Evolutionary conservation across 2,797 vertebrate species (phyloP).

Genomic region (Coccyzus lansbergi): DNA sequence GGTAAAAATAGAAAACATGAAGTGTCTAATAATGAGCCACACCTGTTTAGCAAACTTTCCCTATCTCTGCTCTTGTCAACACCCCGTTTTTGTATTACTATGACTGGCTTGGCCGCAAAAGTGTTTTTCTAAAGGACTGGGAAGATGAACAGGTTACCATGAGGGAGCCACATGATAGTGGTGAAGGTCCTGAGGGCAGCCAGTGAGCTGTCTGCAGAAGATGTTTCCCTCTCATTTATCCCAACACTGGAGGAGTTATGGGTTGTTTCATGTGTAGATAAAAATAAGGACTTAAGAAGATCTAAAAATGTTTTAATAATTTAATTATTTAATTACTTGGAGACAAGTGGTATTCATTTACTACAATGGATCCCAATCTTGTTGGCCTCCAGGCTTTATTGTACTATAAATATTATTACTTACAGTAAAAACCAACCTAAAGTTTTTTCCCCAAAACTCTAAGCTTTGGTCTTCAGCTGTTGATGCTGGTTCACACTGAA

Average conservation of each 20-base stretch:
- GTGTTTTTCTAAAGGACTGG: background rate
- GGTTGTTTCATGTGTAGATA: slow-evolving; percentile 33
- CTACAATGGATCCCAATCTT: slow-evolving; percentile 61
- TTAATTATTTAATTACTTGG: slow-evolving; percentile 63
- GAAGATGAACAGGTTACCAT: background rate
- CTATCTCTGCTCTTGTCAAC: slow-evolving; percentile 49
- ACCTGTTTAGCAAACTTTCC: slow-evolving; percentile 51
- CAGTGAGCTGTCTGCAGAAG: background rate
- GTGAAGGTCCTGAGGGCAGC: background rate
- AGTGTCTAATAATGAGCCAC: slow-evolving; percentile 60
- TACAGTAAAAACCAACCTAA: slow-evolving; percentile 44
- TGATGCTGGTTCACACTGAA: background rate
- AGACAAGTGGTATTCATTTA: slow-evolving; percentile 65
- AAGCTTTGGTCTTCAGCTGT: slow-evolving; percentile 1
- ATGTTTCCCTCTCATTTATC: background rate
- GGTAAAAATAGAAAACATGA: slow-evolving; percentile 67
- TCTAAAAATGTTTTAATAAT: slow-evolving; percentile 41
- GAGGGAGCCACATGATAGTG: background rate
- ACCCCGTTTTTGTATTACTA: background rate
- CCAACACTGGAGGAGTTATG: background rate
- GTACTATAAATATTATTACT: slow-evolving; percentile 66
- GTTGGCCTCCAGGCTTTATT: slow-evolving; percentile 57
- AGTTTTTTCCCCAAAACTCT: slow-evolving; percentile 19
- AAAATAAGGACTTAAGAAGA: slow-evolving; percentile 40
- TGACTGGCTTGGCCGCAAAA: background rate